Evolutionary conservation across 2,888 invertebrate species (phyloP).

Genomic region (Melieria picta): DNA sequence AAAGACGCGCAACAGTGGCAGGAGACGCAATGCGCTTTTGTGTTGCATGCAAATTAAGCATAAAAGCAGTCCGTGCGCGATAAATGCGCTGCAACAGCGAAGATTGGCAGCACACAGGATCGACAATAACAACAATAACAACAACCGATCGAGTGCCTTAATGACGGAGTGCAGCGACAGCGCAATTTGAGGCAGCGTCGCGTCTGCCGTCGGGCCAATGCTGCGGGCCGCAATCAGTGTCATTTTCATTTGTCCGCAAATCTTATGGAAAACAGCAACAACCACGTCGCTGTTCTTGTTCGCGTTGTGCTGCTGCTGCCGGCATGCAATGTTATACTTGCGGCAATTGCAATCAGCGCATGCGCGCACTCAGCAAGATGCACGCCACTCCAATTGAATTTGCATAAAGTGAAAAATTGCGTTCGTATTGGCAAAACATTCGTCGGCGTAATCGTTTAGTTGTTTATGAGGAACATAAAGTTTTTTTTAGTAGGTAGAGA

Average conservation of each 20-base stretch:
- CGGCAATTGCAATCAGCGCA: not conserved
- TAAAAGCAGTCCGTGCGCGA: conserved; percentile 15
- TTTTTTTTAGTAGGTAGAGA: too few species aligned
- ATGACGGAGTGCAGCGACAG: not conserved
- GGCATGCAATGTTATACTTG: not conserved
- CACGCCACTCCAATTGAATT: conserved; percentile 15
- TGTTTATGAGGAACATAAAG: too few species aligned
- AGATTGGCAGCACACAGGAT: not conserved
- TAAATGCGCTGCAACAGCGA: conserved; percentile 13
- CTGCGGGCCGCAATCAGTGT: conserved; percentile 38
- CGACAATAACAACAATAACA: not conserved
- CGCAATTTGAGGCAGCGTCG: not conserved
- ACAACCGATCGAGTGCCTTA: conserved; percentile 3
- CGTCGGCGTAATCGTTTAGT: too few species aligned
- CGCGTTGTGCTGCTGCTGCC: not conserved
- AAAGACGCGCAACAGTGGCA: not conserved
- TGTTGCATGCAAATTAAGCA: conserved; percentile 40
- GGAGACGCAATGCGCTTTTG: conserved; percentile 4
- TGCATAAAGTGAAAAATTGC: conserved; percentile 16
- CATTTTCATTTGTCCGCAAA: conserved; percentile 42
- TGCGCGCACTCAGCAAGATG: too few species aligned
- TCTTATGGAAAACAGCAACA: conserved; percentile 27
- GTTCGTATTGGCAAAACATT: not conserved
- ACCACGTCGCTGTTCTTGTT: not conserved
- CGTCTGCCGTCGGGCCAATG: not conserved